These are phyloP conservation scores for Phataginus tricuspis DNA, from an alignment of 2,797 vertebrate genomes.

Conservation along the genomic window DNA sequence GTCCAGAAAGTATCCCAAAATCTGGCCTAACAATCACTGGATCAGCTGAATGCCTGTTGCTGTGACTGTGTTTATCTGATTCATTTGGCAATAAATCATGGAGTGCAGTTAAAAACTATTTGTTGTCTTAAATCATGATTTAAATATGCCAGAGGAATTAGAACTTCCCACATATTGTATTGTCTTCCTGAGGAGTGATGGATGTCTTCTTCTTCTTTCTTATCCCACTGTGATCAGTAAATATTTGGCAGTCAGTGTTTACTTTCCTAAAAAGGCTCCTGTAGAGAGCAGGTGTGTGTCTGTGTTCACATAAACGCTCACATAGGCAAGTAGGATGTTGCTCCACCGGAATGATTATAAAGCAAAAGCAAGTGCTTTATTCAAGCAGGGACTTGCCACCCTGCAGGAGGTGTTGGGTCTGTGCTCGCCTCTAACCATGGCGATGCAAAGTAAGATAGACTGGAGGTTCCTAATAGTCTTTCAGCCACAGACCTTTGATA, in stretches of 20 bases:
- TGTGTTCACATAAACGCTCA: background rate
- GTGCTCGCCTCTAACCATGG: background rate
- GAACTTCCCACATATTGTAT: background rate
- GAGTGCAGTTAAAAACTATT: background rate
- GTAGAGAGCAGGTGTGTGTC: background rate
- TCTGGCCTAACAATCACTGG: background rate
- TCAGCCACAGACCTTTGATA: background rate
- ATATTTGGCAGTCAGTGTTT: background rate
- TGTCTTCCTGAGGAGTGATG: background rate
- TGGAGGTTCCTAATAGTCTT: background rate
- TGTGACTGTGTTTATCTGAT: background rate
- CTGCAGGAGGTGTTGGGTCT: rapidly evolving
- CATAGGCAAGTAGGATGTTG: rapidly evolving
- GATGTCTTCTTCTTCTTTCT: background rate
- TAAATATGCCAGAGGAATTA: background rate
- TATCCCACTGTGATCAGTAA: background rate
- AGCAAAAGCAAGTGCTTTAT: background rate
- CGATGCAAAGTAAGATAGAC: background rate
- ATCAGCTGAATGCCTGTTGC: background rate
- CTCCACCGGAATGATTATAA: rapidly evolving
- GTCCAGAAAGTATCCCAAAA: background rate
- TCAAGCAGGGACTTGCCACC: background rate
- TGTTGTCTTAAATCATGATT: background rate
- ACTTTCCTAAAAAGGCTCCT: background rate
- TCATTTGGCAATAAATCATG: rapidly evolving